phyloP scores from a whole-genome alignment of 2,113 vertebrate species.

The Chrysemys picta region DNA sequence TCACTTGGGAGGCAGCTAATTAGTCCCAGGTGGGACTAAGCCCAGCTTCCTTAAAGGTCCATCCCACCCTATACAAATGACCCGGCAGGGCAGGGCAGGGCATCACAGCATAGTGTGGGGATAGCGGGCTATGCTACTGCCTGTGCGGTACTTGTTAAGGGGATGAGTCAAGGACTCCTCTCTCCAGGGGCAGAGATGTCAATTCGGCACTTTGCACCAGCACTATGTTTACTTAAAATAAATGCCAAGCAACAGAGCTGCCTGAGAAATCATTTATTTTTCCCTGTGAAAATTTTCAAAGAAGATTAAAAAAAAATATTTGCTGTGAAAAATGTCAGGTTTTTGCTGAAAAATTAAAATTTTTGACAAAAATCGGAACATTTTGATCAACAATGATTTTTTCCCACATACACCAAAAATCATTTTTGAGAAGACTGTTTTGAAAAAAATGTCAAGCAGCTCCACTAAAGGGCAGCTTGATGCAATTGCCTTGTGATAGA shows the following conservation, averaged over 20 bases:
- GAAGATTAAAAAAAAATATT: background rate
- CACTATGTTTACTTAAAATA: background rate
- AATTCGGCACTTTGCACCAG: rapidly evolving
- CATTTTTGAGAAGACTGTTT: background rate
- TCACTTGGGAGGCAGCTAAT: background rate
- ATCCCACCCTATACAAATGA: background rate
- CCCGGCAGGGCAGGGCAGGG: too few species aligned
- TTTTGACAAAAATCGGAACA: too few species aligned
- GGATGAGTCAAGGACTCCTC: background rate
- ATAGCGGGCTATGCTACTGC: background rate
- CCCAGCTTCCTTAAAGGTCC: background rate
- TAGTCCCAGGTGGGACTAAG: background rate
- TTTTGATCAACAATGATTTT: background rate
- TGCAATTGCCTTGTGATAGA: background rate
- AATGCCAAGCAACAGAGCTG: background rate
- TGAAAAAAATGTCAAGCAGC: background rate
- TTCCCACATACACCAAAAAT: too few species aligned
- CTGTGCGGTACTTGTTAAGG: background rate
- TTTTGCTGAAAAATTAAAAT: background rate
- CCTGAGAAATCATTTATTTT: slow-evolving; percentile 4
- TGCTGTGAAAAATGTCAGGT: background rate
- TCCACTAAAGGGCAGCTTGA: background rate
- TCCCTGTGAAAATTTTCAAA: background rate
- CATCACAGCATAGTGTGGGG: too few species aligned
- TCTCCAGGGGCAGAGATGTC: rapidly evolving